phyloP scores from a whole-genome alignment of 2,797 vertebrate genomes.

The Micropoecilia bifurca region DNA sequence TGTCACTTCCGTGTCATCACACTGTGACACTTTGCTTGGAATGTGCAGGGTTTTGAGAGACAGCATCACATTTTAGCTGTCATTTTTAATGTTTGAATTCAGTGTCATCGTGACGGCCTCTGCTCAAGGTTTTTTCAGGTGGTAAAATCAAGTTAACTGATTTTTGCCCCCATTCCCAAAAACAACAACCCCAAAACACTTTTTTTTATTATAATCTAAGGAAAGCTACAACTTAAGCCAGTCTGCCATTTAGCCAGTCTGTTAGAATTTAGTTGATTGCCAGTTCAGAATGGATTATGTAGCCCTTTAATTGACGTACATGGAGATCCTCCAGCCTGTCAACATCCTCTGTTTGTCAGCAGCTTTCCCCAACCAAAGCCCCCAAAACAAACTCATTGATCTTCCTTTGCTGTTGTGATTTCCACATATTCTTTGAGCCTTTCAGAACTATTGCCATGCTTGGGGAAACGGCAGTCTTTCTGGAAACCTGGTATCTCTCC shows the following conservation, averaged over 20 bases:
- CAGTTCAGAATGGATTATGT: background rate
- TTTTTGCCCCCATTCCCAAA: background rate
- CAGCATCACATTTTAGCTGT: background rate
- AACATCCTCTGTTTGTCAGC: background rate
- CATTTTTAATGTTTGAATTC: background rate
- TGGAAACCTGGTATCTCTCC: no score
- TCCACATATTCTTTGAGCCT: no score
- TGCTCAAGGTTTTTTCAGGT: background rate
- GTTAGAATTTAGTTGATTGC: background rate
- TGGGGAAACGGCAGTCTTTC: no score
- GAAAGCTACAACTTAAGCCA: background rate
- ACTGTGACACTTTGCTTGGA: background rate
- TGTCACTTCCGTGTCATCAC: conserved; percentile 9
- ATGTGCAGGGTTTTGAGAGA: conserved; percentile 1
- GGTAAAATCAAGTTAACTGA: background rate
- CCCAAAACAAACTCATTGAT: background rate
- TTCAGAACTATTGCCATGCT: no score
- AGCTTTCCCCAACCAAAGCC: background rate
- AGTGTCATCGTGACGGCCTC: background rate
- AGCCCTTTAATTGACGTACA: background rate
- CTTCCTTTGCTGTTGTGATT: background rate
- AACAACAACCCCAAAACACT: background rate
- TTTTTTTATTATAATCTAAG: background rate
- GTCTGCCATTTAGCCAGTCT: background rate
- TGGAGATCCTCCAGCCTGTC: background rate